Conservation (phyloP, 2,888 invertebrate species). For the Tortricodes alternella region DNA sequence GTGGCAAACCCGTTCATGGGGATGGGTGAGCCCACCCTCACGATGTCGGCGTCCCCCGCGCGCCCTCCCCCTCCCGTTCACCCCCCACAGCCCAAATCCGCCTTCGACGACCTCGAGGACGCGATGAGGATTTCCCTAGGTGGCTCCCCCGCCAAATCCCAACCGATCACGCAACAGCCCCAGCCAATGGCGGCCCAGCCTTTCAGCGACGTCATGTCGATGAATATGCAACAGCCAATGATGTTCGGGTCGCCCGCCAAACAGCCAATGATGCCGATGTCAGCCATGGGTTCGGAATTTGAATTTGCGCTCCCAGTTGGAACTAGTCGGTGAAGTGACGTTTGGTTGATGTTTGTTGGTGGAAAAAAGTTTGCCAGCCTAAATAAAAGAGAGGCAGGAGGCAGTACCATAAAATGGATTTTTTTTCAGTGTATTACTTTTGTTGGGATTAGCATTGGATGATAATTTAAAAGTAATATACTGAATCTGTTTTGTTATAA, state of each 20-base stretch:
- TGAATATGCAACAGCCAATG: conserved; percentile 67
- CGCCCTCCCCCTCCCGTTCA: conserved; percentile 77
- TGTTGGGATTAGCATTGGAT: no score
- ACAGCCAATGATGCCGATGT: conserved; percentile 74
- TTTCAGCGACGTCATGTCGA: conserved; percentile 67
- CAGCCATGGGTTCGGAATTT: conserved; percentile 77
- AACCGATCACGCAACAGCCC: conserved; percentile 64
- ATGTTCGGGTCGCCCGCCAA: conserved; percentile 74
- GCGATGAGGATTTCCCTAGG: conserved; percentile 87
- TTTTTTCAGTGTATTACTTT: no score
- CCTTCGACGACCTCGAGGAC: conserved; percentile 87
- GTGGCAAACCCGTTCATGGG: conserved; percentile 86
- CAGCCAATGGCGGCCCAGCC: conserved; percentile 56
- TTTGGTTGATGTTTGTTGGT: not conserved
- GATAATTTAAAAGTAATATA: no score
- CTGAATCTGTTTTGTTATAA: no score
- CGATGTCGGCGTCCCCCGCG: conserved; percentile 74
- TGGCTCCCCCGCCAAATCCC: conserved; percentile 80
- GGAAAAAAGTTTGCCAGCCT: not conserved
- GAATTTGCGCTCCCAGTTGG: conserved; percentile 32
- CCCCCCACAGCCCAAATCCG: conserved; percentile 81
- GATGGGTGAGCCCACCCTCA: conserved; percentile 80
- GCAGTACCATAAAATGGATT: no score
- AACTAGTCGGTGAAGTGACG: conserved; percentile 39
- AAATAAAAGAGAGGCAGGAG: no score